phyloP scores from a whole-genome alignment of 2,113 vertebrate species.

The Cheirogaleus medius region DNA sequence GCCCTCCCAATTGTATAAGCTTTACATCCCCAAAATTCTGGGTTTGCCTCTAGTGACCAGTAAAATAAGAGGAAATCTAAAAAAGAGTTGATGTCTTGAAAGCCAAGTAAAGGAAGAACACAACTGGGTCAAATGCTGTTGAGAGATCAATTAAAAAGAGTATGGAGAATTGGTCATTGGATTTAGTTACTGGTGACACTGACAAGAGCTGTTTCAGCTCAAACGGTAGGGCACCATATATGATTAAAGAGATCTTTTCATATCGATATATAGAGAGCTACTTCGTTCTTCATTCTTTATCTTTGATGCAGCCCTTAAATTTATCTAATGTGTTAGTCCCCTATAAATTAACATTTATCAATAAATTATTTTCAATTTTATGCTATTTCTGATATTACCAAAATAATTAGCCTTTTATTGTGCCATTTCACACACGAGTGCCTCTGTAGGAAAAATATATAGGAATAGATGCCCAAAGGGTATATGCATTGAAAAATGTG shows the following conservation, averaged over 20 bases:
- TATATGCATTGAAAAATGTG: neutral
- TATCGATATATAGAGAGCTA: neutral
- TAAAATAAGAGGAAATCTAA: neutral
- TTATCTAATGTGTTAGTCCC: neutral
- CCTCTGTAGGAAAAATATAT: neutral
- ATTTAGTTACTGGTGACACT: neutral
- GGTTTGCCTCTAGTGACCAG: neutral
- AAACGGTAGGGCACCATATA: neutral
- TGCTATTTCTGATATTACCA: neutral
- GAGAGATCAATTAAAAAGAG: neutral
- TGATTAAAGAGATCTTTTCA: neutral
- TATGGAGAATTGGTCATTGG: neutral
- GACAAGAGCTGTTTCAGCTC: neutral
- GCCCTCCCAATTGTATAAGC: neutral
- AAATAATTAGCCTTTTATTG: neutral
- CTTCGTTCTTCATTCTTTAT: neutral
- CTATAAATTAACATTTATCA: neutral
- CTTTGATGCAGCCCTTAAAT: no score
- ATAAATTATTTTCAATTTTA: neutral
- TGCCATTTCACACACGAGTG: neutral
- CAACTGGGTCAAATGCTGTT: neutral
- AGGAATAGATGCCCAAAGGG: neutral
- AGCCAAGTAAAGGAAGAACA: neutral
- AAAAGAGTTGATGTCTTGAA: neutral
- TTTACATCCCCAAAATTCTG: neutral